Evolutionary conservation across 2,113 vertebrate species (phyloP), one percentile per base, ranked within the genome.

Genomic region (Neofelis nebulosa): DNA sequence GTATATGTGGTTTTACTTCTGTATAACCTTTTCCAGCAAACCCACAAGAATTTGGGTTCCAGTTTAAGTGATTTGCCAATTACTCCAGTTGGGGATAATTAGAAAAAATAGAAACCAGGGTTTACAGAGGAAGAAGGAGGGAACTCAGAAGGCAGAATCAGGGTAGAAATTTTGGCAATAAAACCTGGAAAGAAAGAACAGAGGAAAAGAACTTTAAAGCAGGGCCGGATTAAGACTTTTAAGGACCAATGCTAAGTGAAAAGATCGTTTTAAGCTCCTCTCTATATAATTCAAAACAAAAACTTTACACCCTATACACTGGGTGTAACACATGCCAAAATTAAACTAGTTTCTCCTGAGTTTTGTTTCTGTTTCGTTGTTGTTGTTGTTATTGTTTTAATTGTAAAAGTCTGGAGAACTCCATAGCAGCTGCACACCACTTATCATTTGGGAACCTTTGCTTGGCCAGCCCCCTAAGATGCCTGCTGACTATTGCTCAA

Each of bases 1-100:
- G 66, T 33, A n/a, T n/a, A 25, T 95, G 88, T 68, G 82, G 93
- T 93, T 97, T 97, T 90, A 94, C 71, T 94, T 97, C 76, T 92
- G 76, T 36, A 38, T 85, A 89, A 90, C 74, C 88, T 94, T 82
- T 85, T 81, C n/a, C 61, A 74, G 55, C 61, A 95, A 95, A 65
- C 36, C 86, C 97, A 86, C 95, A 97, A 94, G 69, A 94, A 89
- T 92, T 18, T 89, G 25, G 23, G 52, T 95, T 96, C 86, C 63
- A 81, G 84, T 69, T 13, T 16, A 68, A 96, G 52, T 41, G 71
- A 96, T 68, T 73, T 94, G 91, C 91, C 96, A 94, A 63, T 63
- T 82, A 84, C 50, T 81, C 87, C 38, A 78, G 48, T 91, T 94
- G 85, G 76, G 61, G 66, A 82, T 95, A 61, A 88, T 90, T 93